Conservation (phyloP, 2,888 invertebrate species). For the Hirtodrosophila alboralis region DNA sequence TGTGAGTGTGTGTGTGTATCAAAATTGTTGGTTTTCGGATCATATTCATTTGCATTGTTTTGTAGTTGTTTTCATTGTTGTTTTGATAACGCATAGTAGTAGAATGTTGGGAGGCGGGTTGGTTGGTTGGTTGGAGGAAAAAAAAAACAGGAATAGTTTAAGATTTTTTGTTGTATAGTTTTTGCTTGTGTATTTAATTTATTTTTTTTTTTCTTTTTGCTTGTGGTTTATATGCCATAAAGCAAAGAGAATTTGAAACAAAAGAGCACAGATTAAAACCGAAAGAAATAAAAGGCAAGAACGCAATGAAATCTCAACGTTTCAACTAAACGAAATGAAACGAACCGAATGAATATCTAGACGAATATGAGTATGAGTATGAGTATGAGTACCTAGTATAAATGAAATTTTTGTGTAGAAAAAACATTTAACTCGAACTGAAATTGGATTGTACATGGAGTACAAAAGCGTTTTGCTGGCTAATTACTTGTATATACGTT, state of each 20-base stretch:
- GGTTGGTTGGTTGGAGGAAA: too few species aligned
- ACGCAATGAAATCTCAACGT: conserved; percentile 31
- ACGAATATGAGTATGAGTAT: conserved; percentile 15
- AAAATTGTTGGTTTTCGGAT: conserved; percentile 33
- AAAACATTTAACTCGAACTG: conserved; percentile 22
- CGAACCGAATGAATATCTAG: conserved; percentile 28
- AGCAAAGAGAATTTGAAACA: conserved; percentile 46
- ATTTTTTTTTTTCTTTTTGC: conserved; percentile 30
- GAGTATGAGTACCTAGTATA: conserved; percentile 13
- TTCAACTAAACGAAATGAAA: conserved; percentile 36
- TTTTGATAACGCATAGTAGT: conserved; percentile 39
- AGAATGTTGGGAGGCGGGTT: conserved; percentile 1
- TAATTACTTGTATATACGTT: too few species aligned
- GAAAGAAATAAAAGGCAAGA: conserved; percentile 30
- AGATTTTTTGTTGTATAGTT: conserved; percentile 23
- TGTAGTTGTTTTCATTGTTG: conserved; percentile 65
- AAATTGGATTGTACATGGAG: conserved; percentile 33
- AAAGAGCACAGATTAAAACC: conserved; percentile 51
- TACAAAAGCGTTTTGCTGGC: conserved; percentile 38
- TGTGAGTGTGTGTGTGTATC: conserved; percentile 15
- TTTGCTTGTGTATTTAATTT: too few species aligned
- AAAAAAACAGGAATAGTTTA: conserved; percentile 31
- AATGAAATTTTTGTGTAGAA: conserved; percentile 30
- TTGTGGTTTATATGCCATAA: conserved; percentile 34
- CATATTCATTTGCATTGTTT: conserved; percentile 67